Percentiles rank a stretch among this genome's conserved stretches.
phyloP scores from a whole-genome alignment of 2,797 vertebrate species.

The Distichodus sexfasciatus region DNA sequence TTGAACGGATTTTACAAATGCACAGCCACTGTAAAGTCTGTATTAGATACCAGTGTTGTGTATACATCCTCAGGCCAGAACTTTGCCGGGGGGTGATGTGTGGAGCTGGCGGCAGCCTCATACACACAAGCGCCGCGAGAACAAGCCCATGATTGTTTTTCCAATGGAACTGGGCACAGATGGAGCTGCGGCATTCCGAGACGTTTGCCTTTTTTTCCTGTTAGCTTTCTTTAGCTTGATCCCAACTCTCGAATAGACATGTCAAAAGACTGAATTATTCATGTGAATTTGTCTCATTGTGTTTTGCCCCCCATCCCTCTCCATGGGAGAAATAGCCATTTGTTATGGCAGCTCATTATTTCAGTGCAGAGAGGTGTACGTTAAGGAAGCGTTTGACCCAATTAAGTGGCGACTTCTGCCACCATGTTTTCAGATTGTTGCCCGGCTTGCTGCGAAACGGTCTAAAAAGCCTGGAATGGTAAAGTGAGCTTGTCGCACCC shows the following conservation, averaged over 20 bases:
- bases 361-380: constrained; percentile 20
- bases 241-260: constrained; percentile 35
- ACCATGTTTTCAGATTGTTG: constrained; percentile 18
- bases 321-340: constrained; percentile 27
- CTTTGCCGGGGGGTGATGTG: neutral
- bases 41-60: neutral
- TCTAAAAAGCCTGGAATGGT: neutral
- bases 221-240: constrained; percentile 14
- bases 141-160: constrained; percentile 5
- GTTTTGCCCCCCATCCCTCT: neutral
- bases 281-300: constrained; percentile 22
- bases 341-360: constrained; percentile 51
- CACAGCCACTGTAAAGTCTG: neutral
- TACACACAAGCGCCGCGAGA: neutral
- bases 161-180: neutral
- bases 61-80: neutral
- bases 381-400: constrained; percentile 43
- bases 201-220: neutral
- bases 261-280: constrained; percentile 48
- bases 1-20: neutral
- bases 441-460: constrained; percentile 14
- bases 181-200: neutral
- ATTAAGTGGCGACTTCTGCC: constrained; percentile 34
- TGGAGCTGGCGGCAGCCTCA: neutral
- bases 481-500: too few species aligned